These are phyloP conservation scores for Oligia latruncula DNA, from an alignment of 2,888 invertebrate species.

Conservation along the genomic window DNA sequence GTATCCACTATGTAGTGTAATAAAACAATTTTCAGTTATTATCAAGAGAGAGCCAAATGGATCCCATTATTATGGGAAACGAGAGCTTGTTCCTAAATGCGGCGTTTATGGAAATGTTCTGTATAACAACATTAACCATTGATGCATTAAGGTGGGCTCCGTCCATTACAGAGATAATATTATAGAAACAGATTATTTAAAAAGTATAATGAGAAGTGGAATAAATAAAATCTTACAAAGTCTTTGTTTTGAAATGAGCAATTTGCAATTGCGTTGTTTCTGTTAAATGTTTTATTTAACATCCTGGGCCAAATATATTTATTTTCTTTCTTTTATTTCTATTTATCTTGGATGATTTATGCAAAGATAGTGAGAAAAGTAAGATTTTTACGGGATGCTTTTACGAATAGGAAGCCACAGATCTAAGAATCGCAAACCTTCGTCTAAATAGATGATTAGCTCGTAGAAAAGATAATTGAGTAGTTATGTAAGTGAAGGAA, in stretches of 20 bases:
- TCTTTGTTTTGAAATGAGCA: slow-evolving; percentile 26
- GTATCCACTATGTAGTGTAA: slow-evolving; percentile 36
- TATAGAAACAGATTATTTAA: slow-evolving; percentile 50
- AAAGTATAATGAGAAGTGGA: slow-evolving; percentile 33
- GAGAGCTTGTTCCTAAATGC: slow-evolving; percentile 72
- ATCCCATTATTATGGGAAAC: slow-evolving; percentile 70
- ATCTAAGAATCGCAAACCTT: neutral
- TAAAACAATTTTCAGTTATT: slow-evolving; percentile 67
- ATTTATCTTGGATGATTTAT: neutral
- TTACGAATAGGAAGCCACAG: neutral
- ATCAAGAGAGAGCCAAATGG: slow-evolving; percentile 67
- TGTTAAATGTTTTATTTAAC: slow-evolving; percentile 15
- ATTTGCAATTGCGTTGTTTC: slow-evolving; percentile 19
- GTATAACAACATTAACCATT: slow-evolving; percentile 63
- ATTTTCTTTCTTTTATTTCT: neutral
- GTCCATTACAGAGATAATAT: slow-evolving; percentile 43
- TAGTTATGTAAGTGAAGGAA: neutral
- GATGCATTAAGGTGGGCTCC: slow-evolving; percentile 66
- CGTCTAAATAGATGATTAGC: neutral
- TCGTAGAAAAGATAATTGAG: slow-evolving; percentile 6
- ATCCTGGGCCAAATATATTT: neutral
- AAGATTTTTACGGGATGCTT: neutral
- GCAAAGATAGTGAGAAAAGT: neutral
- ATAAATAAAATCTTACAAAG: slow-evolving; percentile 18
- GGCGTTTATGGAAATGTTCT: slow-evolving; percentile 76